Evolutionary conservation across 23 tunicate genomes (phyloP).

Genomic region (Corella eumyota): DNA sequence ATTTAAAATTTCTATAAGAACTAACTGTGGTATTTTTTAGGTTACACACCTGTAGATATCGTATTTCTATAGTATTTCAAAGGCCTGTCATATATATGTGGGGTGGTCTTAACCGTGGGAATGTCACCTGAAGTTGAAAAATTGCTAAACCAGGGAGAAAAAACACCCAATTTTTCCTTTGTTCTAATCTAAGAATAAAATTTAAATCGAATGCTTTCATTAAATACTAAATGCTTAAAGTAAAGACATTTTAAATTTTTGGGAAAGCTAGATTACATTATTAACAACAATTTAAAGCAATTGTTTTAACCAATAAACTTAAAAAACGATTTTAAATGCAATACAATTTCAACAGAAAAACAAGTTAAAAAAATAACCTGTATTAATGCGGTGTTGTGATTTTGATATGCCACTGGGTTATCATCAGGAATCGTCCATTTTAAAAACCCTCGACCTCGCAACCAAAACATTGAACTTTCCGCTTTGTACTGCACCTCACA

Average conservation of each 20-base stretch:
- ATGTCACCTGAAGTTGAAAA: conserved; percentile 36
- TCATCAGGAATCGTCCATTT: conserved; percentile 54
- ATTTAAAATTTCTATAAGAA: too few species aligned
- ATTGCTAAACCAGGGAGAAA: conserved; percentile 32
- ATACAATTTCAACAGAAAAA: too few species aligned
- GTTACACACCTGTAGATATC: conserved; percentile 53
- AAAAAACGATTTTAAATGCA: too few species aligned
- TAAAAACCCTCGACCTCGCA: conserved; percentile 57
- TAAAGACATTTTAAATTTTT: too few species aligned
- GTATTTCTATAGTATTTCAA: conserved; percentile 32
- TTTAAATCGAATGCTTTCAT: too few species aligned
- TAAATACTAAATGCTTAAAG: too few species aligned
- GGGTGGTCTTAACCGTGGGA: conserved; percentile 38
- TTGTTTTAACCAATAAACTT: too few species aligned
- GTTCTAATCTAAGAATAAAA: conserved; percentile 37
- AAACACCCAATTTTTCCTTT: conserved; percentile 25
- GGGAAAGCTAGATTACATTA: too few species aligned
- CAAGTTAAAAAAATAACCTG: too few species aligned
- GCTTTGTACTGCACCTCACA: conserved; percentile 40
- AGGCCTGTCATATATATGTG: conserved; percentile 24
- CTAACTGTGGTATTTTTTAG: too few species aligned
- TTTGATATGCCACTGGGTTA: conserved; percentile 39
- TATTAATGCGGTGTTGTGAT: conserved; percentile 46
- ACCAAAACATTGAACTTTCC: conserved; percentile 79
- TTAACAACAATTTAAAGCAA: too few species aligned